Conservation (phyloP, 1,140 invertebrate species). For the Aphidius ervi region DNA sequence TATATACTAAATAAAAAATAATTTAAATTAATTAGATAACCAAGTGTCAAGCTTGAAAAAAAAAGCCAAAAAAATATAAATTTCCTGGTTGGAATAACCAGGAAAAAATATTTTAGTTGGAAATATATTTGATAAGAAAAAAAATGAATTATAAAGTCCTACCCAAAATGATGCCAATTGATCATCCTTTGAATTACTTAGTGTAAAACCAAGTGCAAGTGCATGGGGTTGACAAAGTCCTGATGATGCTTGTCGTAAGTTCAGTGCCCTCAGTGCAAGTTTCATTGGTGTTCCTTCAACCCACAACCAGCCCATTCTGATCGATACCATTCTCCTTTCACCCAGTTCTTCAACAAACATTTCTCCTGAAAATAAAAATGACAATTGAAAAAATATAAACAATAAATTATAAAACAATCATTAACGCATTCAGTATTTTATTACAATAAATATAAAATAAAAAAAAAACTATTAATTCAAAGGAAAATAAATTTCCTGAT, state of each 20-base stretch:
- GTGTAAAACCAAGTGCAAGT: constrained; percentile 45
- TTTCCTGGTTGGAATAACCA: not conserved
- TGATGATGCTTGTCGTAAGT: constrained; percentile 49
- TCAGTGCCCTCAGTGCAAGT: constrained; percentile 51
- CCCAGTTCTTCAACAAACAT: constrained; percentile 50
- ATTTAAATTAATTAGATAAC: no score
- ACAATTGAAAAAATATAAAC: constrained; percentile 22
- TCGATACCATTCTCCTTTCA: constrained; percentile 44
- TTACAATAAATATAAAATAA: no score
- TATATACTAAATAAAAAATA: no score
- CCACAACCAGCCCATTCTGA: constrained; percentile 52
- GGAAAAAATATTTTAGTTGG: not conserved
- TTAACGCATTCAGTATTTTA: not conserved
- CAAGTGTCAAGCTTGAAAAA: no score
- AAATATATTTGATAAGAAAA: not conserved
- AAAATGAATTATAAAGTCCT: constrained; percentile 22
- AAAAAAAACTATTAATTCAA: no score
- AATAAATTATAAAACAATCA: constrained; percentile 11
- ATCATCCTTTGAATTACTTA: constrained; percentile 45
- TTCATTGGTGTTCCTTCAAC: constrained; percentile 48
- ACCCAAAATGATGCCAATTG: constrained; percentile 50
- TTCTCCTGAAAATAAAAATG: constrained; percentile 44
- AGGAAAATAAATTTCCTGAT: no score
- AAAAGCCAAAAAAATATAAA: not conserved
- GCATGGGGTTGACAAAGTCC: constrained; percentile 46